These are phyloP conservation scores for Solenodon paradoxus DNA, from an alignment of 2,113 vertebrate species.

Conservation along the genomic window DNA sequence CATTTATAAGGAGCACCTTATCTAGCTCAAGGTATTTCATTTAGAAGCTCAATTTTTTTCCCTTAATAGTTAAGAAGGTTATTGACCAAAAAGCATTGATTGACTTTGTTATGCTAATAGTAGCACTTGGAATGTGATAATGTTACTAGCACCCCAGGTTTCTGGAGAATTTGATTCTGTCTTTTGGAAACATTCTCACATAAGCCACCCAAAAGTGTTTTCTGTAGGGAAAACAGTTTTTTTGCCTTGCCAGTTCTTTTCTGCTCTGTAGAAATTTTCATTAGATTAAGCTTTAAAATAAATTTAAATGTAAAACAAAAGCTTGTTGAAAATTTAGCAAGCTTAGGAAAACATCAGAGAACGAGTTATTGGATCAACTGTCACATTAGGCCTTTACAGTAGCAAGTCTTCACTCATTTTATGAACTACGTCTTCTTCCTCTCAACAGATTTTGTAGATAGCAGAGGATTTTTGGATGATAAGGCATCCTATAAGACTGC, in stretches of 20 bases:
- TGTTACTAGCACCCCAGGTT: neutral
- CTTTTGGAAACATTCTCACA: neutral
- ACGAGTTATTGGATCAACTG: neutral
- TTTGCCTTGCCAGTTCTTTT: neutral
- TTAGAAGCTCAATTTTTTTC: slow-evolving; percentile 37
- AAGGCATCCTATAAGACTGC: neutral
- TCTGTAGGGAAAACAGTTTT: neutral
- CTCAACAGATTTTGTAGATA: neutral
- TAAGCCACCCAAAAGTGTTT: neutral
- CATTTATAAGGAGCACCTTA: slow-evolving; percentile 29
- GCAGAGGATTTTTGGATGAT: neutral
- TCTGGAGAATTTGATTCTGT: slow-evolving; percentile 38
- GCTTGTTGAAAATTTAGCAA: slow-evolving; percentile 1
- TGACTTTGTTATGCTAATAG: slow-evolving; percentile 64
- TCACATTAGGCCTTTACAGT: neutral
- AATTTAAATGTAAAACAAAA: neutral
- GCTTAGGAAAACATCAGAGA: neutral
- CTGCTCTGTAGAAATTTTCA: neutral
- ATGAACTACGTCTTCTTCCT: neutral
- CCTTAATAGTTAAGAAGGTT: slow-evolving; percentile 59
- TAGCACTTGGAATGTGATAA: neutral
- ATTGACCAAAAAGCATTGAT: slow-evolving; percentile 58
- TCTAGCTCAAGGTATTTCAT: slow-evolving; percentile 51
- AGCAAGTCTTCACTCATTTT: neutral
- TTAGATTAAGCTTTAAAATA: neutral